Evolutionary conservation across 53 echinoderm and acorn worm genomes (phyloP), one percentile per base, ranked within the genome.

Genomic region (Arbacia lixula): DNA sequence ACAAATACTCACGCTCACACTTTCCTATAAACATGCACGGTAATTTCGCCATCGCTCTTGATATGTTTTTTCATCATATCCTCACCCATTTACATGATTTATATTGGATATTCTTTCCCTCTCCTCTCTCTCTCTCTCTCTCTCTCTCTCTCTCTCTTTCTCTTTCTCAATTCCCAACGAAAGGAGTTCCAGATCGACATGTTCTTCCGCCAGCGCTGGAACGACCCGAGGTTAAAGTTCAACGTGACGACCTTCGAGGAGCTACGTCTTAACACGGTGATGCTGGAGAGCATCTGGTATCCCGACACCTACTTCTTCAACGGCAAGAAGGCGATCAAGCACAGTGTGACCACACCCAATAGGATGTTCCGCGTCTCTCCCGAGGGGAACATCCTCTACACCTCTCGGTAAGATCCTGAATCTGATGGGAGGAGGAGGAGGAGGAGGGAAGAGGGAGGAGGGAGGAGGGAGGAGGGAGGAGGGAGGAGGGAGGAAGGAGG

Each of bases 231-330:
- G n/a, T 85, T 99, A 37, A 72, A 76, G 43, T 99, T 90, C 81
- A 93, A 96, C 76, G 77, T 86, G 22, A 93, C 90, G 17, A 80
- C 91, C 36, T 92, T 88, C 39, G 85, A 85, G 14, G 86, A 90
- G 53, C 89, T 99, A 0, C 92, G 88, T 6, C 89, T 99, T 36
- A 99, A 95, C 86, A 94, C 99, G 12, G 87, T 99, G 52, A 94
- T 99, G 99, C 73, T 99, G 53, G 94, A 99, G 71, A 92, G 87
- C n/a, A 95, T 99, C 36, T 99, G 99, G 99, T 99, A 94, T 81
- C 99, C 99, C 1, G 99, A 99, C 67, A 99, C 99, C 2, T 99
- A 89, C 82, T 94, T 99, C 84, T 84, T 87, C 56, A 99, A 99
- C 52, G 99, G 94, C 57, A 90, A 86, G 73, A 88, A 72, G 36